Evolutionary conservation across 2,888 invertebrate species (phyloP).

Genomic region (Empis livida): DNA sequence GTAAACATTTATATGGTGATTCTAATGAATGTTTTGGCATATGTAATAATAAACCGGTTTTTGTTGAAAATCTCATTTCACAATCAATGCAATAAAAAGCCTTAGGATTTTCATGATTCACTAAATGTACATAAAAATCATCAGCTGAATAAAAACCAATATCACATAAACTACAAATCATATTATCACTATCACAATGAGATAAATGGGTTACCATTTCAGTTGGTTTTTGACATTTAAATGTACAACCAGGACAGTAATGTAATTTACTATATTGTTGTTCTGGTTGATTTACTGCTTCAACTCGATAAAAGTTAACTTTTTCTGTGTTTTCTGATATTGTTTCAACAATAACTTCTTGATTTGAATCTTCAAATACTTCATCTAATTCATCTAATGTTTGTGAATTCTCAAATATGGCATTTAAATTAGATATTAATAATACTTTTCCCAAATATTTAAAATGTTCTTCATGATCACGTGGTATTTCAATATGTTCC

Average conservation of each 20-base stretch:
- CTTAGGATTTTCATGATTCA: slow-evolving; percentile 35
- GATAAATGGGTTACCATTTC: slow-evolving; percentile 32
- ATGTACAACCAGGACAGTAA: slow-evolving; percentile 33
- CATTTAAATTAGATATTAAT: slow-evolving; percentile 12
- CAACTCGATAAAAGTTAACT: slow-evolving; percentile 24
- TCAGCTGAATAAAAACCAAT: slow-evolving; percentile 28
- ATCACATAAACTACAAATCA: slow-evolving; percentile 30
- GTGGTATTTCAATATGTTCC: slow-evolving; percentile 26
- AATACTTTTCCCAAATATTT: slow-evolving; percentile 28
- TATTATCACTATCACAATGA: slow-evolving; percentile 24
- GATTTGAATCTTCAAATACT: no score
- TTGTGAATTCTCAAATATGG: no score
- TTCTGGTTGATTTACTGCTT: slow-evolving; percentile 6
- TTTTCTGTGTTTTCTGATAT: slow-evolving; percentile 17
- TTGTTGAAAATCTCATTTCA: slow-evolving; percentile 38
- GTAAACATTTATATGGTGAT: slow-evolving; percentile 40
- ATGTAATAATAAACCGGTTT: slow-evolving; percentile 38
- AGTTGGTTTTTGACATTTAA: slow-evolving; percentile 33
- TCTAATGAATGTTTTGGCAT: slow-evolving; percentile 42
- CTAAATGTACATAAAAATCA: slow-evolving; percentile 33
- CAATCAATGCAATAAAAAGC: slow-evolving; percentile 42
- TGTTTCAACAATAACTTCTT: no score
- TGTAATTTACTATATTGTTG: slow-evolving; percentile 28
- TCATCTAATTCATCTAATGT: no score
- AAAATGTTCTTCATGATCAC: slow-evolving; percentile 29